These are phyloP conservation scores for Zelleria hepariella DNA, from an alignment of 2,888 invertebrate genomes.

Conservation along the genomic window DNA sequence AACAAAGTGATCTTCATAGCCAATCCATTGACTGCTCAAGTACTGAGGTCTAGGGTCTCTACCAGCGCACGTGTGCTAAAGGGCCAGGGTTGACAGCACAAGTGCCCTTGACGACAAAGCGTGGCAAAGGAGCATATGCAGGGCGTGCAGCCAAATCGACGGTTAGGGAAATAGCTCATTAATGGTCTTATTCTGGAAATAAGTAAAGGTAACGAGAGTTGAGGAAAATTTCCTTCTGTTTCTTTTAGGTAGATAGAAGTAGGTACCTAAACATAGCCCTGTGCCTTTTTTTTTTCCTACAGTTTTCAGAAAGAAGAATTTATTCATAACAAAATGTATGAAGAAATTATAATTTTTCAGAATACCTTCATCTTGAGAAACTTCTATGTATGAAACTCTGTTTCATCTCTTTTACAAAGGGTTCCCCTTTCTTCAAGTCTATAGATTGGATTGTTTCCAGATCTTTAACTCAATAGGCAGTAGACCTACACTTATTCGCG, in stretches of 20 bases:
- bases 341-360: too few species aligned
- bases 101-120: background rate
- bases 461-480: conserved; percentile 12
- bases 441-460: background rate
- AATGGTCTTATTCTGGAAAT: background rate
- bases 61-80: background rate
- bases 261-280: too few species aligned
- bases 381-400: background rate
- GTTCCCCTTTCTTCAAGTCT: background rate
- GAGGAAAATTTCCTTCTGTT: too few species aligned
- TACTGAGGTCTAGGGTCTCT: background rate
- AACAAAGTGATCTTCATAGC: background rate
- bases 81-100: background rate
- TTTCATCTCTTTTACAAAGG: too few species aligned
- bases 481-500: too few species aligned
- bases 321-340: too few species aligned
- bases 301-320: too few species aligned
- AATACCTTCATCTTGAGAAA: background rate
- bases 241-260: too few species aligned
- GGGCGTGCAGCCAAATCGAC: background rate
- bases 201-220: too few species aligned
- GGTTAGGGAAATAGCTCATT: background rate
- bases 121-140: conserved; percentile 8
- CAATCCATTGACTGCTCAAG: background rate
- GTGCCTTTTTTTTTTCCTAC: too few species aligned